These are phyloP conservation scores for Anabas testudineus DNA, from an alignment of 2,797 vertebrate species.

Conservation along the genomic window DNA sequence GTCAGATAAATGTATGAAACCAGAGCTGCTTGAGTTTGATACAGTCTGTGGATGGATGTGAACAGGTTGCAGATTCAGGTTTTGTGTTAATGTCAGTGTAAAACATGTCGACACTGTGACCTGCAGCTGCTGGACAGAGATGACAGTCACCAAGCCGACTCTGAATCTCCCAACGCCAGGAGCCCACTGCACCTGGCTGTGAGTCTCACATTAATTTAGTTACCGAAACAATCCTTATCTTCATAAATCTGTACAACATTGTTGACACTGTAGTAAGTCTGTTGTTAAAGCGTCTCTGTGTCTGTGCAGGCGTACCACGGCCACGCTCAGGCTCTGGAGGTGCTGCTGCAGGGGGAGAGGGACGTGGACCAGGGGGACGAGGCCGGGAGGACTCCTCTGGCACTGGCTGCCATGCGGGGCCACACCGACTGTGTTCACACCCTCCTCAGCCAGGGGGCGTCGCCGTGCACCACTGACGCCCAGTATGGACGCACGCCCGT, in stretches of 20 bases:
- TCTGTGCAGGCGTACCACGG: constrained; percentile 92
- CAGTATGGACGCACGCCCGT: constrained; percentile 89
- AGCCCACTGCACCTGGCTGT: constrained; percentile 97
- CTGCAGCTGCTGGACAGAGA: constrained; percentile 92
- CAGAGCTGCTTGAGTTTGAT: too few relatives aligned
- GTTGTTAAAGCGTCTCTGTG: neutral
- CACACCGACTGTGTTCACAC: constrained; percentile 93
- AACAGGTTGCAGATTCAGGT: neutral
- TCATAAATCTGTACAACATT: too few relatives aligned
- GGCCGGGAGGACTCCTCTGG: constrained; percentile 91
- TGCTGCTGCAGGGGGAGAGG: constrained; percentile 89
- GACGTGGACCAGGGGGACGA: constrained; percentile 94
- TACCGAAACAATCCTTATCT: too few relatives aligned
- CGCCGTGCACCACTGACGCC: constrained; percentile 87
- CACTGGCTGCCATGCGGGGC: constrained; percentile 91
- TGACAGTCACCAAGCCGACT: constrained; percentile 86
- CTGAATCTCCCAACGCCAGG: constrained; percentile 83
- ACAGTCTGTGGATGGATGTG: too few relatives aligned
- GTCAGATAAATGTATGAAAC: too few relatives aligned
- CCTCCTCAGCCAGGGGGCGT: constrained; percentile 93
- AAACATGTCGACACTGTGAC: neutral
- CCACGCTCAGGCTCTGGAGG: constrained; percentile 95
- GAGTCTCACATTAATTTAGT: constrained; percentile 71
- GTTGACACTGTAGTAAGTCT: too few relatives aligned
- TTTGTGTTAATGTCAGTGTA: neutral